These are phyloP conservation scores for Coelogynopora nodosa DNA, from an alignment of 2,888 invertebrate species.

Conservation along the genomic window DNA sequence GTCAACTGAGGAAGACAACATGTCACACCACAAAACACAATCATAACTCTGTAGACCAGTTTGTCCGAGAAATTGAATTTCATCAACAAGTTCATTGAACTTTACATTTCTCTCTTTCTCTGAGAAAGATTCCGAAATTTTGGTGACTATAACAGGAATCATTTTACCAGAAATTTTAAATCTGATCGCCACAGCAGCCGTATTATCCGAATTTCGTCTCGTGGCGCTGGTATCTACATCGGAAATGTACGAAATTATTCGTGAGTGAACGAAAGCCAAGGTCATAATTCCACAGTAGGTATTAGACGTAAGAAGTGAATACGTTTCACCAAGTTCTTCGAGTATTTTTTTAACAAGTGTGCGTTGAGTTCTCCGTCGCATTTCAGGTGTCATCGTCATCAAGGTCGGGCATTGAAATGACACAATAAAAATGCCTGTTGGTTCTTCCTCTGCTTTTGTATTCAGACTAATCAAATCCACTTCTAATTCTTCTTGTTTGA, in stretches of 20 bases:
- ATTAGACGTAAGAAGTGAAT: neutral
- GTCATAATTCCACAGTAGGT: neutral
- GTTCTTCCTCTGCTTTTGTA: neutral
- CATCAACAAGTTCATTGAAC: neutral
- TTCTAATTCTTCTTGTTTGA: neutral
- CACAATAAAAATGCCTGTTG: neutral
- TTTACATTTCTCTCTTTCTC: neutral
- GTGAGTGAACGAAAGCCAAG: neutral
- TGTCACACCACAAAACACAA: neutral
- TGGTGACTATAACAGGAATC: neutral
- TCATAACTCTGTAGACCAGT: neutral
- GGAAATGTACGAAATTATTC: neutral
- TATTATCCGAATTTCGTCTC: neutral
- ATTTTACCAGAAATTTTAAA: neutral
- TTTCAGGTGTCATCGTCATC: neutral
- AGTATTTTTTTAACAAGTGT: neutral
- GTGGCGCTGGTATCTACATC: neutral
- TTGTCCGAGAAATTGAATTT: neutral
- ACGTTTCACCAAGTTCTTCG: neutral
- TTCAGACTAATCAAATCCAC: neutral
- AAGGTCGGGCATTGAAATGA: neutral
- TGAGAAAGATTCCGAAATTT: neutral
- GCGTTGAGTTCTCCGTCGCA: neutral
- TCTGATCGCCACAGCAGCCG: neutral
- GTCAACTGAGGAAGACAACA: neutral